These are phyloP conservation scores for Ceyx erithaca DNA, from an alignment of 2,797 vertebrate species.

Conservation along the genomic window DNA sequence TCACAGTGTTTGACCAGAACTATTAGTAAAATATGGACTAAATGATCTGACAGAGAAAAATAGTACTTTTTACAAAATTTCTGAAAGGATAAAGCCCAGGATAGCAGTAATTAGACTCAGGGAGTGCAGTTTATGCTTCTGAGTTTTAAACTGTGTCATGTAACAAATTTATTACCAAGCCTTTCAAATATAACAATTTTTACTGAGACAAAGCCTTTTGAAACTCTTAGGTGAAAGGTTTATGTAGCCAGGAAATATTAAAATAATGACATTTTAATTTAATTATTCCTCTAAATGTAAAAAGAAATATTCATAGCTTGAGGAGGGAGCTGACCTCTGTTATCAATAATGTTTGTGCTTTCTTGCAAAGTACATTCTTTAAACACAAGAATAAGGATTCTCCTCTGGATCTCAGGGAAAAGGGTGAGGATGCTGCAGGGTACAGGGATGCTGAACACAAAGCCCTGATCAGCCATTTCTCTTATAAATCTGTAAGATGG, in stretches of 20 bases:
- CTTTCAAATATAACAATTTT: background rate
- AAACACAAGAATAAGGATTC: background rate
- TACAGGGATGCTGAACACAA: background rate
- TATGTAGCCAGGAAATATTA: background rate
- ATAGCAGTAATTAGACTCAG: background rate
- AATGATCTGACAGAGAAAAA: background rate
- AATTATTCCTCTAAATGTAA: background rate
- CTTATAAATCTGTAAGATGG: background rate
- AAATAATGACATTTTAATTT: background rate
- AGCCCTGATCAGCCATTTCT: background rate
- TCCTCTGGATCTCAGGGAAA: background rate
- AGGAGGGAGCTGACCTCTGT: background rate
- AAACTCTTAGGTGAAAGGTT: background rate
- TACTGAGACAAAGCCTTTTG: background rate
- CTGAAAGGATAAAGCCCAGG: background rate
- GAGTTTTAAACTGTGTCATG: background rate
- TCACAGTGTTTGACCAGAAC: background rate
- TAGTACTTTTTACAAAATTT: background rate
- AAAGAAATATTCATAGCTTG: background rate
- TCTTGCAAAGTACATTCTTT: background rate
- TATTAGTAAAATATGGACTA: background rate
- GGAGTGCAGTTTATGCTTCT: background rate
- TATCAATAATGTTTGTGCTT: background rate
- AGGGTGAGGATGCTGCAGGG: background rate
- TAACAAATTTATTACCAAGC: background rate